Evolutionary conservation across 2,888 invertebrate genomes (phyloP).

Genomic region (Boloria euphrosyne): DNA sequence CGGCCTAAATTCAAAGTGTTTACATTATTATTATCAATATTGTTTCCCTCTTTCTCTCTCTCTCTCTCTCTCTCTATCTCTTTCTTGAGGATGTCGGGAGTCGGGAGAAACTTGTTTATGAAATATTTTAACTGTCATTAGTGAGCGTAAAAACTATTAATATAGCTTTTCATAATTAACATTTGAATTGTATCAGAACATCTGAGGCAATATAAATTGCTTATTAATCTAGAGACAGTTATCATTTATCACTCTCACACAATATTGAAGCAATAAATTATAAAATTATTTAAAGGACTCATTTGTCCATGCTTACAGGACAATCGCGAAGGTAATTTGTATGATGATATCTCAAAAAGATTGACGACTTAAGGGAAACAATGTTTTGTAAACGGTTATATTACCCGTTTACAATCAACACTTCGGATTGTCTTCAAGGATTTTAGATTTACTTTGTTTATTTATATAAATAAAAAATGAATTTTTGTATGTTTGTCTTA

Average conservation of each 20-base stretch:
- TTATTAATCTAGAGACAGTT: conserved; percentile 10
- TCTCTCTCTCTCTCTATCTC: too few species aligned
- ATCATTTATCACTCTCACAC: conserved; percentile 22
- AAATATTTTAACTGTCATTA: too few species aligned
- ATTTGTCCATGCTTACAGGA: conserved; percentile 36
- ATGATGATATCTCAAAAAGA: conserved; percentile 33
- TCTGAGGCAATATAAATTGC: background rate
- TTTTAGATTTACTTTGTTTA: too few species aligned
- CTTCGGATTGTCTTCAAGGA: background rate
- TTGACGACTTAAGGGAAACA: conserved; percentile 27
- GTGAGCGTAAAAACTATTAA: too few species aligned
- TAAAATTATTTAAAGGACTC: conserved; percentile 29
- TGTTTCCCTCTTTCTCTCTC: too few species aligned
- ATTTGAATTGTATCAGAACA: conserved; percentile 1
- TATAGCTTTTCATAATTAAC: background rate
- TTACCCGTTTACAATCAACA: conserved; percentile 21
- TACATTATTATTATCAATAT: too few species aligned
- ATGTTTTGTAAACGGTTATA: conserved; percentile 18
- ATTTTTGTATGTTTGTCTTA: too few species aligned
- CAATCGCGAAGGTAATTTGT: conserved; percentile 32
- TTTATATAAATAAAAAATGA: too few species aligned
- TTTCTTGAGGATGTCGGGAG: too few species aligned
- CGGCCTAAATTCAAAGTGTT: conserved; percentile 12
- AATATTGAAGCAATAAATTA: conserved; percentile 25
- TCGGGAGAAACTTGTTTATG: too few species aligned